Evolutionary conservation across 2,888 invertebrate species (phyloP), one percentile per base, ranked within the genome.

Genomic region (Acrobasis repandana): DNA sequence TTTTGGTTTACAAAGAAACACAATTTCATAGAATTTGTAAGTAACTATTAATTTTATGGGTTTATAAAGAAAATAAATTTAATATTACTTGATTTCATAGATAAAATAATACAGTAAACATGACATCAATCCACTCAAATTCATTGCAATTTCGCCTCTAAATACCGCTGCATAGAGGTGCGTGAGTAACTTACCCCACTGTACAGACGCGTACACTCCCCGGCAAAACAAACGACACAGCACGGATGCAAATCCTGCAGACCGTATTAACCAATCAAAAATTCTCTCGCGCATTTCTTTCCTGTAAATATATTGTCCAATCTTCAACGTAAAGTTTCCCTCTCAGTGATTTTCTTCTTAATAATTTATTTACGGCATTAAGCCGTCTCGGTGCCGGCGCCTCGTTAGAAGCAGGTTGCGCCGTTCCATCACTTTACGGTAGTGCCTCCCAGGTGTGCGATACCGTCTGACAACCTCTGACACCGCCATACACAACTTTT

Each of bases 301-400:
- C 6, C 60, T 38, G 51, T 46, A 65, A 72, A 72, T 73, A 75
- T 74, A 72, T 69, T 75, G 80, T 81, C 76, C 78, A 77, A 82
- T 80, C 78, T 80, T 69, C 71, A 69, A 68, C 72, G 80, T 84
- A 84, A 85, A 85, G 67, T 80, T 75, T 70, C 63, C 69, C 75
- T 74, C 76, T 79, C 84, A 79, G 85, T 87, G 90, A 90, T 89
- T 89, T 43, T 87, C 85, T 83, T 82, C 82, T 83, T 86, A 82
- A 88, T 90, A 88, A 85, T 86, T 88, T 90, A 90, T 90, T 90
- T 86, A 89, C 78, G 77, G 81, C 79, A 85, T 84, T 83, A 84
- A 84, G 83, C 36, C 58, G 36, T 34, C 51, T 43, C 43, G 43
- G 5, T 38, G 38, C 15, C 52, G 52, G 34, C 54, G 54, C 18